Evolutionary conservation across 2,113 vertebrate genomes (phyloP).

Genomic region (Chrysemys picta): DNA sequence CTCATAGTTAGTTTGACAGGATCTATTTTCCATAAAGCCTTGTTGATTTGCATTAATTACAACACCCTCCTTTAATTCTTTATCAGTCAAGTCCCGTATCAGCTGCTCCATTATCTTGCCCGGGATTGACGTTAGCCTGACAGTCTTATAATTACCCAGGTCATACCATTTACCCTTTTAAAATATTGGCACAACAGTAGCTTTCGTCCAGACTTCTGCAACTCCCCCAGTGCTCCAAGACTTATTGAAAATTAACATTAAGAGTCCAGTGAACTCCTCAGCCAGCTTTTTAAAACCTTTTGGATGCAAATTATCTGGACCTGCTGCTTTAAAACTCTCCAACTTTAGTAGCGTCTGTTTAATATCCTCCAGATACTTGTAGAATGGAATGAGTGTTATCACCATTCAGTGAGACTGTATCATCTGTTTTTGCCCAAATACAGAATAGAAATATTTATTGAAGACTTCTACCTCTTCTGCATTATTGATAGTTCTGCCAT

Average conservation of each 20-base stretch:
- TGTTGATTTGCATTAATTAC: neutral
- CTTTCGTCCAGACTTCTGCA: neutral
- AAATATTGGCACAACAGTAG: neutral
- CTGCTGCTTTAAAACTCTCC: neutral
- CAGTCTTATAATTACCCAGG: neutral
- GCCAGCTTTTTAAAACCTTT: neutral
- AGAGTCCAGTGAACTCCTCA: neutral
- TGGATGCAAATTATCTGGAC: neutral
- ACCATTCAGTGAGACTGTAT: neutral
- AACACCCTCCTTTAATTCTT: neutral
- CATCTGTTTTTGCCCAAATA: no score
- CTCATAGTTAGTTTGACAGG: neutral
- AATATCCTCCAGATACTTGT: neutral
- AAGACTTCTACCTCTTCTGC: neutral
- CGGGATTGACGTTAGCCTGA: neutral
- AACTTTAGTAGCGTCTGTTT: neutral
- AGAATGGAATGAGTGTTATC: neutral
- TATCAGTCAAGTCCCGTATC: neutral
- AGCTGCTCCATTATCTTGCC: neutral
- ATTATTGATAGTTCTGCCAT: no score
- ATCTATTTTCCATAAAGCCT: neutral
- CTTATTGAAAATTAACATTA: neutral
- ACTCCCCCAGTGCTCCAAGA: neutral
- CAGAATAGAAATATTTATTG: neutral
- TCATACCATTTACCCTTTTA: neutral